phyloP scores from a whole-genome alignment of 1,140 invertebrate species.

The Acromyrmex heyeri region DNA sequence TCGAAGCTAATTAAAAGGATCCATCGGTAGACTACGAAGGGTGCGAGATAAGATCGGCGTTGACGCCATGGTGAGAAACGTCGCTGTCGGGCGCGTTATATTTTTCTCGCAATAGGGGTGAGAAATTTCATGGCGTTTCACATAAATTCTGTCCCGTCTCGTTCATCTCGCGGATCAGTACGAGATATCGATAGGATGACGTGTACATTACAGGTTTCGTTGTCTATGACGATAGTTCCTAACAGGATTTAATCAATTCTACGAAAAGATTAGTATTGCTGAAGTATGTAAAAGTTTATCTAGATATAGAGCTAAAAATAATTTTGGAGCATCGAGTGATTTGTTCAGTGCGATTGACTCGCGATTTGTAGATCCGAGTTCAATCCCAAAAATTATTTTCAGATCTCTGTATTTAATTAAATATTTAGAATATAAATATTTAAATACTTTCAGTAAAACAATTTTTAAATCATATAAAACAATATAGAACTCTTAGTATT shows the following conservation, averaged over 20 bases:
- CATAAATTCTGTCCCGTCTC: constrained; percentile 18
- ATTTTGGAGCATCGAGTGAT: too few relatives aligned
- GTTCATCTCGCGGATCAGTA: constrained; percentile 34
- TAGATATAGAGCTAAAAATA: too few relatives aligned
- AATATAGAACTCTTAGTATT: too few relatives aligned
- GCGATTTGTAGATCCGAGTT: too few relatives aligned
- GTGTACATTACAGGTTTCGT: neutral
- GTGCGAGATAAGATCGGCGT: constrained; percentile 83
- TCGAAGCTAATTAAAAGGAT: constrained; percentile 84
- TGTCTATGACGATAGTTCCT: neutral
- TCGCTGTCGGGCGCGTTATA: constrained; percentile 70
- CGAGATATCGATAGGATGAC: constrained; percentile 25
- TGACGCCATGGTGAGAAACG: constrained; percentile 80
- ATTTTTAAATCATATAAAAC: too few relatives aligned
- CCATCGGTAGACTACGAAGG: constrained; percentile 72
- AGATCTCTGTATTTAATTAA: too few relatives aligned
- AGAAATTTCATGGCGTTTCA: constrained; percentile 72
- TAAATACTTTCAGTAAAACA: too few relatives aligned
- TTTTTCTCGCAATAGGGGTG: constrained; percentile 71
- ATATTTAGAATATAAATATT: too few relatives aligned
- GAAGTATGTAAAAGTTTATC: too few relatives aligned
- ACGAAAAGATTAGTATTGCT: too few relatives aligned
- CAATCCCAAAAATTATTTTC: too few relatives aligned
- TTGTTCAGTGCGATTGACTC: too few relatives aligned
- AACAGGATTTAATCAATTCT: neutral